These are phyloP conservation scores for Sturnus vulgaris DNA, from an alignment of 2,113 vertebrate genomes.

Conservation along the genomic window DNA sequence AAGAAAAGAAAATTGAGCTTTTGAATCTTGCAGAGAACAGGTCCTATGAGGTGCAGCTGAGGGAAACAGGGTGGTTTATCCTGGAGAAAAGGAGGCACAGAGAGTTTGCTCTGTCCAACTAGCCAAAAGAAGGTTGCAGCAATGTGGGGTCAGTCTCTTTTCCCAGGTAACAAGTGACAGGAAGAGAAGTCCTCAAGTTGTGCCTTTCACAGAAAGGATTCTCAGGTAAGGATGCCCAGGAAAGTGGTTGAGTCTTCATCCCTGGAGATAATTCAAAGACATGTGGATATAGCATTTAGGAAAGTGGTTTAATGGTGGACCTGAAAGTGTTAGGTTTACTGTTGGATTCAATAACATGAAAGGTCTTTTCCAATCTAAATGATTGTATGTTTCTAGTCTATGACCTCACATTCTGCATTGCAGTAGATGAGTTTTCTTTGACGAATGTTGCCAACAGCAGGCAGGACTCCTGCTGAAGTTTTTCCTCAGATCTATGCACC, in stretches of 20 bases:
- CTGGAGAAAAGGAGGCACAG: neutral
- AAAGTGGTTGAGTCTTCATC: neutral
- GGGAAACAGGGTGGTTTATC: neutral
- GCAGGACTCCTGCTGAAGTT: neutral
- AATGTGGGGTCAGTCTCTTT: neutral
- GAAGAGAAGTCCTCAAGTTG: neutral
- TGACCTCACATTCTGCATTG: neutral
- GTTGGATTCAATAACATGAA: neutral
- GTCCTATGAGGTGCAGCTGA: neutral
- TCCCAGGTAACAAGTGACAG: neutral
- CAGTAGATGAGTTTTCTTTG: neutral
- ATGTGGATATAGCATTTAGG: neutral
- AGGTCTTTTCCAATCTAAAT: neutral
- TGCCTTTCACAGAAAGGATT: neutral
- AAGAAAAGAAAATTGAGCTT: neutral
- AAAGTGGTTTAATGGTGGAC: neutral
- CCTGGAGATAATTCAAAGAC: neutral
- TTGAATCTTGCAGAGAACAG: neutral
- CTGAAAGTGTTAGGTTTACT: neutral
- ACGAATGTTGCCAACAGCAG: neutral
- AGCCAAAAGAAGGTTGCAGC: fast-evolving
- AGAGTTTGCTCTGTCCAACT: neutral
- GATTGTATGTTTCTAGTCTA: neutral
- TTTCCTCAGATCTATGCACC: neutral
- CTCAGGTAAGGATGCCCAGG: neutral